phyloP scores from a whole-genome alignment of 2,888 invertebrate genomes.

The Sesia apiformis region DNA sequence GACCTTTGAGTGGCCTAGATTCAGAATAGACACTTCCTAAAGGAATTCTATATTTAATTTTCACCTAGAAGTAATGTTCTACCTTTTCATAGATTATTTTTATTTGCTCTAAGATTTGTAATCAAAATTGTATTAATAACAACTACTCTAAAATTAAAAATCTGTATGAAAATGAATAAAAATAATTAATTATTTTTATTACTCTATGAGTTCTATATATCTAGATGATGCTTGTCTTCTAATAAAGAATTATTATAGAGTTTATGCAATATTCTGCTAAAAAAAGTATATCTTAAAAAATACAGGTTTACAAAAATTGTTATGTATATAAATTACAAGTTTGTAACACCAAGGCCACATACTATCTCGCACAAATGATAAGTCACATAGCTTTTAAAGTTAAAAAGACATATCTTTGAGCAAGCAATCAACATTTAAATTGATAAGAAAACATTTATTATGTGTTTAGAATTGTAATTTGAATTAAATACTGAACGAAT shows the following conservation, averaged over 20 bases:
- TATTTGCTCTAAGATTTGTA: no score
- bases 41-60: constrained; percentile 51
- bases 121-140: neutral
- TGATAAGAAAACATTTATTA: neutral
- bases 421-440: neutral
- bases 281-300: no score
- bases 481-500: no score
- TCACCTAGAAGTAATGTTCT: constrained; percentile 17
- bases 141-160: neutral
- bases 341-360: constrained; percentile 24
- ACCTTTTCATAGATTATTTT: neutral
- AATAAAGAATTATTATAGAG: no score
- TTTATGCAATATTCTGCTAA: no score
- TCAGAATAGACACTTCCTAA: constrained; percentile 43
- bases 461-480: no score
- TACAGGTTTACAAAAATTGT: neutral
- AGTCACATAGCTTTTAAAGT: constrained; percentile 4
- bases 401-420: neutral
- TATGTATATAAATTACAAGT: neutral
- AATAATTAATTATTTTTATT: no score
- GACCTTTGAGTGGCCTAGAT: constrained; percentile 59
- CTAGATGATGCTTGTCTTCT: no score
- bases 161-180: neutral
- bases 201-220: no score
- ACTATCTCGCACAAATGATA: constrained; percentile 22